Percentiles rank a stretch among this genome's conserved stretches.
These are phyloP conservation scores for Steinernema scapterisci DNA, from an alignment of 2,888 invertebrate genomes.

Conservation along the genomic window DNA sequence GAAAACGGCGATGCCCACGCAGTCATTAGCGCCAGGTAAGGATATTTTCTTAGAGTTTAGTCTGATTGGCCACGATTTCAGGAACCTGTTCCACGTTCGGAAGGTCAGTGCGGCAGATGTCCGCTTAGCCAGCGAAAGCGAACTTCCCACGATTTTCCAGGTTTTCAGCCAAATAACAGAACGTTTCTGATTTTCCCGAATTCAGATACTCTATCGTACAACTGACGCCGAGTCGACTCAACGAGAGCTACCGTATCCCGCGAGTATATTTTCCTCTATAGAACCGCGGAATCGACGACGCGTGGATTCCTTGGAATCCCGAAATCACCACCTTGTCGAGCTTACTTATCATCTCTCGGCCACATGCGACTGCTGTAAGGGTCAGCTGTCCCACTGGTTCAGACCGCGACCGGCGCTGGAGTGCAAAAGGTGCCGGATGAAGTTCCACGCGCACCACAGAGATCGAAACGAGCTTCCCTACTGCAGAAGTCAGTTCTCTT, in stretches of 20 bases:
- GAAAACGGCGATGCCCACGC: neutral
- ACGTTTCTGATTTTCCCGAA: conserved; percentile 59
- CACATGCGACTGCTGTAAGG: conserved; percentile 94
- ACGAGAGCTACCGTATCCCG: neutral
- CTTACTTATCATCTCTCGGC: conserved; percentile 98
- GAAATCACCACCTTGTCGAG: conserved; percentile 85
- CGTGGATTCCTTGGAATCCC: conserved; percentile 77
- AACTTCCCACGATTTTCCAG: conserved; percentile 96
- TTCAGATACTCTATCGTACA: conserved; percentile 78
- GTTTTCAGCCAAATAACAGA: conserved; percentile 67
- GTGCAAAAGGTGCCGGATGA: conserved; percentile 77
- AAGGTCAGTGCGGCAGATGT: conserved; percentile 98
- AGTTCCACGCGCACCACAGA: conserved; percentile 36
- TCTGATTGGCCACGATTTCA: conserved; percentile 69
- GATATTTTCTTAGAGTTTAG: neutral
- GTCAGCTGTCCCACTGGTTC: conserved; percentile 90
- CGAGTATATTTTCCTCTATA: conserved; percentile 73
- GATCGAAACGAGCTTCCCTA: conserved; percentile 41
- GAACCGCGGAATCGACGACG: conserved; percentile 76
- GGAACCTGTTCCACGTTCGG: conserved; percentile 97
- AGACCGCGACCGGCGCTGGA: conserved; percentile 95
- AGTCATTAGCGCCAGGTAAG: conserved; percentile 10
- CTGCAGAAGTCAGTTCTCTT: conserved; percentile 50
- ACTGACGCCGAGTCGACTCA: conserved; percentile 83
- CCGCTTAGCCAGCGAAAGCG: conserved; percentile 96